Evolutionary conservation across 2,888 invertebrate genomes (phyloP).

Genomic region (Drosophila siamana): DNA sequence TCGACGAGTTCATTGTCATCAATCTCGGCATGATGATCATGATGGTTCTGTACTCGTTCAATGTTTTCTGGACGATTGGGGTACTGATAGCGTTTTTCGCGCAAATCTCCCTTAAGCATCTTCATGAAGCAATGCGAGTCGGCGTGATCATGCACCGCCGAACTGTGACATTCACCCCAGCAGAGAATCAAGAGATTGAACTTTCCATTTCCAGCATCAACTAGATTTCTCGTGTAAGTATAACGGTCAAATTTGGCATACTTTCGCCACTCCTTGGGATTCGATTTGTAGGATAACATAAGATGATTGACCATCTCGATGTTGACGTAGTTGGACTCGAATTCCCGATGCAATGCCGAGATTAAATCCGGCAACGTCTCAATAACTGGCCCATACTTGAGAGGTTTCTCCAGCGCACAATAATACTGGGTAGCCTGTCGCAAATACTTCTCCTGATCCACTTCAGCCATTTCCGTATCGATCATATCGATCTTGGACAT

Average conservation of each 20-base stretch:
- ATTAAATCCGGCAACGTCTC: conserved; percentile 88
- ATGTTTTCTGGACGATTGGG: conserved; percentile 45
- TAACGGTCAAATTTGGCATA: conserved; percentile 96
- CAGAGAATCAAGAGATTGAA: conserved; percentile 99
- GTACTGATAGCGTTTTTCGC: conserved; percentile 89
- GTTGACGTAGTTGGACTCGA: conserved; percentile 93
- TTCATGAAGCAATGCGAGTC: conserved; percentile 99
- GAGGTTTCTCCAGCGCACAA: conserved; percentile 84
- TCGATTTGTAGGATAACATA: conserved; percentile 92
- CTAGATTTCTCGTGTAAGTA: conserved; percentile 97
- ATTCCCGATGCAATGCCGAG: conserved; percentile 90
- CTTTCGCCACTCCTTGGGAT: conserved; percentile 96
- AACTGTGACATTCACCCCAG: conserved; percentile 98
- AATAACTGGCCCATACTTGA: conserved; percentile 84
- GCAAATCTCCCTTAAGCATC: conserved; percentile 92
- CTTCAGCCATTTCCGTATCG: conserved; percentile 77
- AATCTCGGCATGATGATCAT: conserved; percentile 57
- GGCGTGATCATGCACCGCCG: conserved; percentile 98
- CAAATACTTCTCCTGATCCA: conserved; percentile 83
- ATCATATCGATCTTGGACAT: conserved; percentile 72
- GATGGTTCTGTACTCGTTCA: conserved; percentile 25
- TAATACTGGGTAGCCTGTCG: conserved; percentile 84
- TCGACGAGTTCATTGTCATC: conserved; percentile 88
- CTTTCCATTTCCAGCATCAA: conserved; percentile 97
- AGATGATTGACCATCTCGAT: conserved; percentile 95